These are phyloP conservation scores for Nasonovia ribisnigri DNA, from an alignment of 2,888 invertebrate genomes.

Conservation along the genomic window DNA sequence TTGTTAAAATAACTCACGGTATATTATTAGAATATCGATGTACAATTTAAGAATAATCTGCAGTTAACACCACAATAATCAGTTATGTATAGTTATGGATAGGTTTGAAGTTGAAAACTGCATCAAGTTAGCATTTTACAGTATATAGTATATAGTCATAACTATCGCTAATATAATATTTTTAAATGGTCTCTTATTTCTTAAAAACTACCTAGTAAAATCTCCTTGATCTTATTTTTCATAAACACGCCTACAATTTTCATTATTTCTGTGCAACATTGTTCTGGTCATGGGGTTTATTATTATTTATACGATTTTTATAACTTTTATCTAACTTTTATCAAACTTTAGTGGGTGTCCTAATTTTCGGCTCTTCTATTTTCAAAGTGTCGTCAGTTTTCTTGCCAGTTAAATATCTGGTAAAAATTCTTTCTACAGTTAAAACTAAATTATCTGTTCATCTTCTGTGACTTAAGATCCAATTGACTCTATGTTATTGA, in stretches of 20 bases:
- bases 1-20: not conserved
- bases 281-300: not conserved
- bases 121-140: not conserved
- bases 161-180: not conserved
- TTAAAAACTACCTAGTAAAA: not conserved
- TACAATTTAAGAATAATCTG: not conserved
- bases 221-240: not conserved
- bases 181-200: not conserved
- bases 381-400: too few relatives aligned
- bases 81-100: not conserved
- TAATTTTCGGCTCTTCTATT: not conserved
- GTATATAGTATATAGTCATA: not conserved
- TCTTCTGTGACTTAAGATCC: not conserved
- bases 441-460: not conserved
- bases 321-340: not conserved
- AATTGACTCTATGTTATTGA: too few relatives aligned
- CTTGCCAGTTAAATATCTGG: not conserved
- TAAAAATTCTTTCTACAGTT: not conserved
- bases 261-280: not conserved
- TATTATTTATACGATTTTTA: not conserved
- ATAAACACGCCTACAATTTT: not conserved
- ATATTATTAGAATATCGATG: not conserved
- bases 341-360: not conserved
- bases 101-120: not conserved
- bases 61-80: not conserved